These are phyloP conservation scores for Coreius guichenoti DNA, from an alignment of 2,797 vertebrate genomes.

Conservation along the genomic window DNA sequence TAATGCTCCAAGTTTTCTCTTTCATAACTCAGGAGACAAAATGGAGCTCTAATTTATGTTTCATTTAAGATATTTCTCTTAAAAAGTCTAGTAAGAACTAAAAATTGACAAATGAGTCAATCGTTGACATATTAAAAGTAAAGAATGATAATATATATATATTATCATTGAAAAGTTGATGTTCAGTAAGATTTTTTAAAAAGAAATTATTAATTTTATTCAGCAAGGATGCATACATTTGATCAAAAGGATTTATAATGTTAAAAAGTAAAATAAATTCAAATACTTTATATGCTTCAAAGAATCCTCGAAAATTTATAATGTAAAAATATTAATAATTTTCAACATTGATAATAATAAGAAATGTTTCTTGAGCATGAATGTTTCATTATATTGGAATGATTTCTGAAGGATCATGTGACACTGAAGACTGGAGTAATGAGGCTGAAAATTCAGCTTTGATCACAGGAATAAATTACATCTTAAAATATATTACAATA, in stretches of 20 bases:
- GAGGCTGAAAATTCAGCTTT: background rate
- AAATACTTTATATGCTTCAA: background rate
- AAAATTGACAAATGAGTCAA: background rate
- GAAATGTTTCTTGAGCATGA: background rate
- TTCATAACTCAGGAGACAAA: background rate
- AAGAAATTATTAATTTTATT: background rate
- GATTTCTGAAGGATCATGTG: background rate
- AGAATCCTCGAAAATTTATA: background rate
- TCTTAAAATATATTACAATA: background rate
- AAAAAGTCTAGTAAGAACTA: background rate
- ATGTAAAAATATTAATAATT: background rate
- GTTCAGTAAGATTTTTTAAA: background rate
- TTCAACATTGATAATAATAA: background rate
- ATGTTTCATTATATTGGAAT: background rate
- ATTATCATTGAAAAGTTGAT: background rate
- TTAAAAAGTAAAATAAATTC: background rate
- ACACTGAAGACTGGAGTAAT: background rate
- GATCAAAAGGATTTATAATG: background rate
- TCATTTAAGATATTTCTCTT: background rate
- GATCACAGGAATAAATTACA: background rate
- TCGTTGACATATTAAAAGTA: background rate
- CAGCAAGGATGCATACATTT: background rate
- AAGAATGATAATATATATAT: background rate
- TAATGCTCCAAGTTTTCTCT: background rate
- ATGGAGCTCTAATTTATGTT: background rate